Base-by-base conservation (phyloP, 2,888 invertebrate genomes). In the Bibio marci region DNA sequence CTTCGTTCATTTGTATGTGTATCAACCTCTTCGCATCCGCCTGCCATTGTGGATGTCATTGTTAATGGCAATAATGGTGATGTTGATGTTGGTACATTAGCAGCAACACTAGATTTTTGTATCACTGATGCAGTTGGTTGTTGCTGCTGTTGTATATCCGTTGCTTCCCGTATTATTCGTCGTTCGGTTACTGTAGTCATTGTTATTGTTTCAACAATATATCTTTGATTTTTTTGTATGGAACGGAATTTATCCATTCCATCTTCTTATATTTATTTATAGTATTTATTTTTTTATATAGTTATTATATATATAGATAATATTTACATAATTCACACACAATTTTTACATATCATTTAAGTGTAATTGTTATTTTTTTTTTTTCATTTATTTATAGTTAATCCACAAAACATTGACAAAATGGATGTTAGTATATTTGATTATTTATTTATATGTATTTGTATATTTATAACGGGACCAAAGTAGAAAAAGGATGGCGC, bases 121-220 rank as follows among this genome's bases (percentile, higher is more conserved):
- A 13, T n/a, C 5, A 30, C 30, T 8, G 57, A 39, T 22, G 22
- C 22, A 6, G 22, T 22, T 22, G 22, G 5, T 22, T 4, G 5
- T 22, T 22, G 22, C 4, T 6, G 4, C 30, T 18, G 30, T 12
- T 12, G 14, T n/a, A 6, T 31, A 33, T 41, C 61, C 43, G 62
- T 62, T 43, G 64, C 61, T 47, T 69, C 69, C 6, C 66, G 62
- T 6, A 72, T 66, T 45, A 72, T 69, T 41, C 73, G 67, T 43
- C 71, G 66, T 56, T 76, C 74, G 47, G 73, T 72, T 47, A 73
- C 71, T 47, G 73, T 73, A 49, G 75, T 73, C 72, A 73, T 71
- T 48, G 73, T 73, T 55, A 74, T 71, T 47, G 74, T 73, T 58
- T 75, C 75, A 55, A 74, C 68, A 54, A 75, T 67, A 54, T 69